Conservation (phyloP, 2,113 vertebrate species). For the Uropsilus gracilis region DNA sequence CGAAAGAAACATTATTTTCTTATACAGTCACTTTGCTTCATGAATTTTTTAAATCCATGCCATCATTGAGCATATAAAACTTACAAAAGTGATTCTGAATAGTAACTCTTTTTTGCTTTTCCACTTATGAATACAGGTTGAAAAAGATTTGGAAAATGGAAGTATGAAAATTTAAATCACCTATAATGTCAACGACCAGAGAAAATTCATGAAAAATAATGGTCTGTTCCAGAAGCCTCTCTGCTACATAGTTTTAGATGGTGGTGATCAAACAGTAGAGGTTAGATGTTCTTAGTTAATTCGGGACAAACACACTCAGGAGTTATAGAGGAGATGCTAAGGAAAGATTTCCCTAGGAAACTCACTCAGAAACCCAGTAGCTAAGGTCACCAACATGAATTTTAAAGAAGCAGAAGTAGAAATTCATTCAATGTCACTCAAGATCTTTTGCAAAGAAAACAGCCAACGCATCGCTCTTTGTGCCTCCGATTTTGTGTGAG, state of each 20-base stretch:
- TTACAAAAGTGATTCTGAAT: conserved; percentile 41
- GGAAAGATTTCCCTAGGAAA: not conserved
- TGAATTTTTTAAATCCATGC: conserved; percentile 49
- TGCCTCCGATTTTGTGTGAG: conserved; percentile 49
- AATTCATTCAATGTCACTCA: too few relatives aligned
- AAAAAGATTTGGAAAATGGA: not conserved
- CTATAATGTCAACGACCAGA: conserved; percentile 42
- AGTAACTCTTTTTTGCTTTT: conserved; percentile 45
- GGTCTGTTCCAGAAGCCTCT: conserved; percentile 17
- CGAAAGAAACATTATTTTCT: conserved; percentile 53
- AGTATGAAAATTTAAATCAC: conserved; percentile 52
- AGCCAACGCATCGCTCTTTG: conserved; percentile 47
- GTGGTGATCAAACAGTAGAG: conserved; percentile 21
- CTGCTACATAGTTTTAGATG: conserved; percentile 43
- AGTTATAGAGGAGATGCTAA: not conserved
- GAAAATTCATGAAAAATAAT: conserved; percentile 33
- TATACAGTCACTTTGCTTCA: conserved; percentile 36
- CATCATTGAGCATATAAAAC: conserved; percentile 7
- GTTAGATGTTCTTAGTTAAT: conserved; percentile 57
- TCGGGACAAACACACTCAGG: not conserved
- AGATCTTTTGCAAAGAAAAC: conserved; percentile 53
- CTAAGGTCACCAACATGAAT: conserved; percentile 52
- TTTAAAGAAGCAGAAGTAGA: conserved; percentile 61
- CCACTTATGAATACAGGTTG: conserved; percentile 33
- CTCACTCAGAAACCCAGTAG: not conserved